Evolutionary conservation across 2,888 invertebrate genomes (phyloP).

Genomic region (Leuctra nigra): DNA sequence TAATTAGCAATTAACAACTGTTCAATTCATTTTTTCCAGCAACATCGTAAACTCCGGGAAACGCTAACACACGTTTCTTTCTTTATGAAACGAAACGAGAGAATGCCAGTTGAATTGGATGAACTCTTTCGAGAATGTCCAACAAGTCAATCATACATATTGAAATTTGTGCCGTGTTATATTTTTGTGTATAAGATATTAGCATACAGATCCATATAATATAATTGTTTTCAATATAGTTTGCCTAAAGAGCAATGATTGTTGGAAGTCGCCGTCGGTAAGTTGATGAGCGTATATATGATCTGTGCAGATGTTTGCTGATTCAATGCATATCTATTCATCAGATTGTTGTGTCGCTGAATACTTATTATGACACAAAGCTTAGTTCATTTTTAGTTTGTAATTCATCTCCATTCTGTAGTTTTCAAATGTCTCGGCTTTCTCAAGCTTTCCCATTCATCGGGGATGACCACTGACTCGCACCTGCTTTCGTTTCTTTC

Average conservation of each 20-base stretch:
- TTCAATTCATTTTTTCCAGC: background rate
- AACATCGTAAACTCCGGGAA: too few relatives aligned
- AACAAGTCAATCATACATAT: slow-evolving; percentile 28
- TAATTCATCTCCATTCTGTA: too few relatives aligned
- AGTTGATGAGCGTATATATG: slow-evolving; percentile 7
- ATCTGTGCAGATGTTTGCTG: slow-evolving; percentile 8
- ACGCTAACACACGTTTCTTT: slow-evolving; percentile 1
- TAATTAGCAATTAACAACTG: too few relatives aligned
- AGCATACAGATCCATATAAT: slow-evolving; percentile 22
- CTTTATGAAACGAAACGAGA: slow-evolving; percentile 28
- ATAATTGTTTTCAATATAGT: slow-evolving; percentile 26
- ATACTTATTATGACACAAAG: too few relatives aligned
- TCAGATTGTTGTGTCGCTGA: too few relatives aligned
- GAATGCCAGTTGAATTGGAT: slow-evolving; percentile 28
- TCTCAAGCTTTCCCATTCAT: too few relatives aligned
- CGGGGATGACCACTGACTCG: too few relatives aligned
- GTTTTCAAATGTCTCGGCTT: too few relatives aligned
- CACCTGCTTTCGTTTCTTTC: too few relatives aligned
- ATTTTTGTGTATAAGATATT: slow-evolving; percentile 32
- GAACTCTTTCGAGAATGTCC: slow-evolving; percentile 11
- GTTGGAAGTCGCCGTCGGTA: slow-evolving; percentile 16
- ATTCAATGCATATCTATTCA: too few relatives aligned
- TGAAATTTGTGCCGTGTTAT: slow-evolving; percentile 31
- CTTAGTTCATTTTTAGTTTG: too few relatives aligned
- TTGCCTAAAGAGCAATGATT: slow-evolving; percentile 20